These are phyloP conservation scores for Eupithecia pulchellata DNA, from an alignment of 2,888 invertebrate genomes.

Conservation along the genomic window DNA sequence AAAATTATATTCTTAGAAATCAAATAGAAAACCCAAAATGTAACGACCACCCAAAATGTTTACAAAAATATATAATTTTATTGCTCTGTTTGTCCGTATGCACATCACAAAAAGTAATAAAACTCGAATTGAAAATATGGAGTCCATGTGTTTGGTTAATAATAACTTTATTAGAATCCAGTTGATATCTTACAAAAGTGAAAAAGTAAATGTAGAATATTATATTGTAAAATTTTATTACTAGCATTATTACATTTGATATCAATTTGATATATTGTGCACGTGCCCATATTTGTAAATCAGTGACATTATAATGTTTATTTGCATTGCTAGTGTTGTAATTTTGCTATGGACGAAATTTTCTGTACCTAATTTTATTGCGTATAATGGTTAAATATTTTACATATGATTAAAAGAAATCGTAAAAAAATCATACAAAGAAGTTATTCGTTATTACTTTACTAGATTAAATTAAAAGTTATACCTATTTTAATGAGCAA, in stretches of 20 bases:
- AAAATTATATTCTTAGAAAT: constrained; percentile 34
- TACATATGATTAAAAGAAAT: too few species aligned
- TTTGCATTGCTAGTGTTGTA: too few species aligned
- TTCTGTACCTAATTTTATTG: too few species aligned
- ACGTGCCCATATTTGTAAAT: too few species aligned
- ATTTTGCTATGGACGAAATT: not conserved
- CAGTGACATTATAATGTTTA: too few species aligned
- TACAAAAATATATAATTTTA: constrained; percentile 38
- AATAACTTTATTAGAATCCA: constrained; percentile 2
- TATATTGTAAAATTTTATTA: not conserved
- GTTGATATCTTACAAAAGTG: not conserved
- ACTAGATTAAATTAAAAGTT: too few species aligned
- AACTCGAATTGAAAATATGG: constrained; percentile 36
- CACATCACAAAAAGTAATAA: constrained; percentile 35
- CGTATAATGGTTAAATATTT: too few species aligned
- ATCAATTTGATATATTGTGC: not conserved
- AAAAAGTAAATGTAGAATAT: not conserved
- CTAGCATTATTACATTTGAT: not conserved
- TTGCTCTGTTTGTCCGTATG: constrained; percentile 34
- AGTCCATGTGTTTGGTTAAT: constrained; percentile 33
- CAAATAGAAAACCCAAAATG: constrained; percentile 21
- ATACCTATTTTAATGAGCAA: not conserved
- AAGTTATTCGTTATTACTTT: too few species aligned
- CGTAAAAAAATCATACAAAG: too few species aligned
- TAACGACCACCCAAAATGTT: constrained; percentile 42